Percentiles rank a stretch among this genome's conserved stretches.
phyloP scores from a whole-genome alignment of 2,888 invertebrate genomes.

The Fragum whitleyi region DNA sequence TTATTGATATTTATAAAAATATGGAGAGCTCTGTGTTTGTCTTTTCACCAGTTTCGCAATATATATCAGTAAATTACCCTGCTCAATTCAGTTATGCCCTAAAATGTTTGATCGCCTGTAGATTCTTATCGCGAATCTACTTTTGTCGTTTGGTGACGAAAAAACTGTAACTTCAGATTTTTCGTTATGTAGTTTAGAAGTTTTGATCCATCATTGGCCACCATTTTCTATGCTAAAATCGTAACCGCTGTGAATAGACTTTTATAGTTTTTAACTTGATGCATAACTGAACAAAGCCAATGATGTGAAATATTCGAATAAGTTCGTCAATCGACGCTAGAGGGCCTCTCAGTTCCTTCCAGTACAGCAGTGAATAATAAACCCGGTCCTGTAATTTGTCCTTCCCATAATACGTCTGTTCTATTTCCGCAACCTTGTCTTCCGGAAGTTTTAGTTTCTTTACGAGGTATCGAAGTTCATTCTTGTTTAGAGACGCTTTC shows the following conservation, averaged over 20 bases:
- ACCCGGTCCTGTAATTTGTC: slow-evolving; percentile 79
- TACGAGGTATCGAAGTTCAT: slow-evolving; percentile 81
- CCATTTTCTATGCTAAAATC: slow-evolving; percentile 66
- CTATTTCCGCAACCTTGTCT: slow-evolving; percentile 80
- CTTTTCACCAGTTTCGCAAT: too few species aligned
- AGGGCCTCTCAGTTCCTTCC: slow-evolving; percentile 78
- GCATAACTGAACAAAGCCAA: slow-evolving; percentile 77
- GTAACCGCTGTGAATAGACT: slow-evolving; percentile 75
- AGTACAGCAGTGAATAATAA: slow-evolving; percentile 75
- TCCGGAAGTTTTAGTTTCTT: slow-evolving; percentile 81
- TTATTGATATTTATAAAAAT: too few species aligned
- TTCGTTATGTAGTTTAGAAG: too few species aligned
- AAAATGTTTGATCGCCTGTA: too few species aligned
- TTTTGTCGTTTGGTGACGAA: too few species aligned
- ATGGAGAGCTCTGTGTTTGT: too few species aligned
- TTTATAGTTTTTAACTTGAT: slow-evolving; percentile 76
- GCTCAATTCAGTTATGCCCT: too few species aligned
- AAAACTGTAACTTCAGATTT: too few species aligned
- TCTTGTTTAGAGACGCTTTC: slow-evolving; percentile 78
- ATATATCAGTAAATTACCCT: too few species aligned
- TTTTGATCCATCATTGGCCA: too few species aligned
- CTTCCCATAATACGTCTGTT: slow-evolving; percentile 79
- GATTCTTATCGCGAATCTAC: too few species aligned
- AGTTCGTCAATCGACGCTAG: slow-evolving; percentile 81
- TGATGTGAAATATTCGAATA: slow-evolving; percentile 80